A percentile compares a stretch with the other conserved stretches of the same genome.
Conservation (phyloP, 2,797 vertebrate genomes). For the Pseudochromis fuscus region DNA sequence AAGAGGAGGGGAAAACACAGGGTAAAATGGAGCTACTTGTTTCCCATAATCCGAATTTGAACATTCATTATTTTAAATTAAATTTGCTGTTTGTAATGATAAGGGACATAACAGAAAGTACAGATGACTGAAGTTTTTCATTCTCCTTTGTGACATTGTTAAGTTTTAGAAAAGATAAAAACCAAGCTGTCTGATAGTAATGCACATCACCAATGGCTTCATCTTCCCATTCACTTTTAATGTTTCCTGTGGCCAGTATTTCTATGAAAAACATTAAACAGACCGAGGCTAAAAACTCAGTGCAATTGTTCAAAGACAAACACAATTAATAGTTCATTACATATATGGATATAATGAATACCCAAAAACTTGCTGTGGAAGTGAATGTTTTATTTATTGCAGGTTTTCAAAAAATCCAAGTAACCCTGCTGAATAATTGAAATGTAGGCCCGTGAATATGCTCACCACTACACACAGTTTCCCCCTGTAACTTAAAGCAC, state of each 20-base stretch:
- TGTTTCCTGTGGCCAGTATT: slow-evolving; percentile 16
- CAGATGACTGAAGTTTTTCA: not conserved
- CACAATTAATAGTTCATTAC: slow-evolving; percentile 41
- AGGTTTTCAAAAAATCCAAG: slow-evolving; percentile 64
- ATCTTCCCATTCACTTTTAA: slow-evolving; percentile 7
- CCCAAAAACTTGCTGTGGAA: slow-evolving; percentile 34
- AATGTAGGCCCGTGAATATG: slow-evolving; percentile 29
- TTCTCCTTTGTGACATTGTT: not conserved
- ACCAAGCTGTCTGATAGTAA: not conserved
- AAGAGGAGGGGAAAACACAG: slow-evolving; percentile 11
- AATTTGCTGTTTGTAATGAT: slow-evolving; percentile 28
- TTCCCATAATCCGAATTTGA: slow-evolving; percentile 39
- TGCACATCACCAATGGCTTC: slow-evolving; percentile 5
- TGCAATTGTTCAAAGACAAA: slow-evolving; percentile 30
- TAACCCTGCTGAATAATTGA: slow-evolving; percentile 73
- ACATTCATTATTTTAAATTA: slow-evolving; percentile 41
- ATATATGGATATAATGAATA: slow-evolving; percentile 29
- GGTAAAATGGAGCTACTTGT: slow-evolving; percentile 38
- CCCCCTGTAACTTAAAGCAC: slow-evolving; percentile 27
- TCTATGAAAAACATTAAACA: slow-evolving; percentile 12
- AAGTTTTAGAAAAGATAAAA: slow-evolving; percentile 8
- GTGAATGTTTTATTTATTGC: slow-evolving; percentile 71
- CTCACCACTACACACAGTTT: slow-evolving; percentile 30
- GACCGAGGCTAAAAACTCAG: not conserved
- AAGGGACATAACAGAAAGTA: slow-evolving; percentile 1